Conservation (phyloP, 2,113 vertebrate genomes). For the Calonectris borealis region DNA sequence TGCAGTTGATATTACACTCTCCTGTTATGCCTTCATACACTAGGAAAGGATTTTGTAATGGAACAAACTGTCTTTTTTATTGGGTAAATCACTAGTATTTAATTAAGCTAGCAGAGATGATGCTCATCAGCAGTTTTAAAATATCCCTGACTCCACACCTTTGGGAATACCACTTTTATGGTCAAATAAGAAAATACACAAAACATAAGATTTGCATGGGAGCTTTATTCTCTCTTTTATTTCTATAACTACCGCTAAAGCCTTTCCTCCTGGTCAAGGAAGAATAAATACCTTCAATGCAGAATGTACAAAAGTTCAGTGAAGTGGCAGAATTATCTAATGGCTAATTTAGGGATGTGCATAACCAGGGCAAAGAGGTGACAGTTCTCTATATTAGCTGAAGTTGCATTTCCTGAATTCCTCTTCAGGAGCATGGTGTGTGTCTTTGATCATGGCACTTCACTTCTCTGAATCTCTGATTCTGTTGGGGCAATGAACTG, state of each 20-base stretch:
- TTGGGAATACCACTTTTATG: constrained; percentile 14
- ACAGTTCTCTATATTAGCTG: not conserved
- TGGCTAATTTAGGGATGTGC: constrained; percentile 25
- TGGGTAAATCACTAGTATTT: not conserved
- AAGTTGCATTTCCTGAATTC: constrained; percentile 9
- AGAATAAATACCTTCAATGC: not conserved
- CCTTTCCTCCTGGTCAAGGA: not conserved
- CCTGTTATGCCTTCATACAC: not conserved
- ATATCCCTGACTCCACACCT: not conserved
- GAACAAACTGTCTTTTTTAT: not conserved
- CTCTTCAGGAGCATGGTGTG: not conserved
- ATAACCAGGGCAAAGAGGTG: constrained; percentile 20
- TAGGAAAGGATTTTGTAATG: not conserved
- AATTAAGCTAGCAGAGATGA: constrained; percentile 13
- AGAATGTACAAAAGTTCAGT: not conserved
- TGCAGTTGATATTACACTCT: not conserved
- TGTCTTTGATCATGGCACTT: not conserved
- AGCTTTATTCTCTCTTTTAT: constrained; percentile 30
- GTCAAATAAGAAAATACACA: constrained; percentile 4
- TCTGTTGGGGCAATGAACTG: not conserved
- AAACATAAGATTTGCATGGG: constrained; percentile 16
- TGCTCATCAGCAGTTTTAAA: constrained; percentile 16
- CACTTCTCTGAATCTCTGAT: not conserved
- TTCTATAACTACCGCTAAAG: constrained; percentile 25
- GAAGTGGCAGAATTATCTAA: constrained; percentile 50